Percentiles rank a stretch among this genome's conserved stretches.
Evolutionary conservation across 2,113 vertebrate genomes (phyloP).

Genomic region (Ameiurus melas): DNA sequence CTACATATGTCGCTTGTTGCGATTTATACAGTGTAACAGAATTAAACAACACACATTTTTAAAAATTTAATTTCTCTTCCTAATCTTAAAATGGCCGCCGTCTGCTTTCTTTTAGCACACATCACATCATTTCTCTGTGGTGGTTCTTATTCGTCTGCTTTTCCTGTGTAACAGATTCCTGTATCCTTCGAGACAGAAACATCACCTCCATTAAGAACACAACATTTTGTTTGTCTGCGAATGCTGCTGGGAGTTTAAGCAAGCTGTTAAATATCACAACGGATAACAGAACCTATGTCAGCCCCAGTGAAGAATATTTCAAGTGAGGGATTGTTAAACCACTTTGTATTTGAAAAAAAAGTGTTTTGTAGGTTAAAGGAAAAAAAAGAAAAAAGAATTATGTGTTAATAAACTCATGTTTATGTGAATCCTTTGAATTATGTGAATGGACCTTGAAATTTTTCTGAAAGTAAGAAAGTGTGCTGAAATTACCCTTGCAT

Average conservation of each 20-base stretch:
- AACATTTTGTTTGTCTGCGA: slow-evolving; percentile 89
- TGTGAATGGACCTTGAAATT: not conserved
- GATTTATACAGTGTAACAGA: not conserved
- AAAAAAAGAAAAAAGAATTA: not conserved
- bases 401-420: not conserved
- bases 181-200: slow-evolving; percentile 84
- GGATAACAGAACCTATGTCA: slow-evolving; percentile 89
- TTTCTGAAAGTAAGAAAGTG: not conserved
- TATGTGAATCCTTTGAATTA: not conserved
- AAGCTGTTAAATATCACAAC: slow-evolving; percentile 85
- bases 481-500: not conserved
- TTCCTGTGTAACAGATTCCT: slow-evolving; percentile 81
- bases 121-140: not conserved
- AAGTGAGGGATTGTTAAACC: slow-evolving; percentile 81
- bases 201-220: slow-evolving; percentile 90
- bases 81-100: not conserved
- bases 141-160: not conserved
- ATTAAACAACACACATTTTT: not conserved
- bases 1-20: not conserved
- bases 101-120: not conserved
- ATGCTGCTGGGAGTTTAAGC: slow-evolving; percentile 81
- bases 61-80: not conserved
- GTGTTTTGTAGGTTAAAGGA: not conserved
- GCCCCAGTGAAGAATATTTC: slow-evolving; percentile 98
- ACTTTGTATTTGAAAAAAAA: not conserved